Evolutionary conservation across 2,888 invertebrate species (phyloP), one percentile per base, ranked within the genome.

Genomic region (Pyralis farinalis): DNA sequence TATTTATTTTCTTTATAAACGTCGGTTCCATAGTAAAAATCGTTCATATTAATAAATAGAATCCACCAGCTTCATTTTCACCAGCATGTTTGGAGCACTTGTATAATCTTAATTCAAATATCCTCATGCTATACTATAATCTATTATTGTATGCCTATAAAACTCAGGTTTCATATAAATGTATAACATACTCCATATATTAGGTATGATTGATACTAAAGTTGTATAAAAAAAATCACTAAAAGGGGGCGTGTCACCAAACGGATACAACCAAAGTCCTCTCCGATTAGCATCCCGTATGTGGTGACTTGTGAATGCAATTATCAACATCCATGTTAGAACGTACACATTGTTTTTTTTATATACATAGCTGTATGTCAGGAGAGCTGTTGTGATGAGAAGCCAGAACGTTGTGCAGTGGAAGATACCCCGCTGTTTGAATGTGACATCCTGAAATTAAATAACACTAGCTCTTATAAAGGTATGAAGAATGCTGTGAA

Each of bases 241-340:
- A 34, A 87, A 49, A 0, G 82, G 56, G 0, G 58, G 51, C 0
- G 85, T 79, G 20, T 75, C 69, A 0, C 85, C 85, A 3, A 64
- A 77, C 0, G 87, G 87, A 33, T 68, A 83, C 0, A 85, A 0
- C 85, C 86, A 87, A 0, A 87, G 16, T 0, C 87, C 87, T 36
- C 87, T 47, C 1, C 85, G 46, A 21, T 83, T 82, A 0, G 56
- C 83, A 31, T 87, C 87, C 28, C 87, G 36, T 0, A 87, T 45
- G 32, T 86, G 87, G 41, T 87, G 87, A 1, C 76, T 81, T 0
- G 66, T 56, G 20, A 59, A 84, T 0, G 84, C 85, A 3, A 86
- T 25, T 0, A 78, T 48, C 0, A 80, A 7, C 80, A 83, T 87
- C 40, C 68, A 80, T 0, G 67, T 57, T 0, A 77, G n/a, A 0